A percentile compares a stretch with the other conserved stretches of the same genome.
These are phyloP conservation scores for Craterocephalus amniculus DNA, from an alignment of 2,797 vertebrate genomes.

Conservation along the genomic window DNA sequence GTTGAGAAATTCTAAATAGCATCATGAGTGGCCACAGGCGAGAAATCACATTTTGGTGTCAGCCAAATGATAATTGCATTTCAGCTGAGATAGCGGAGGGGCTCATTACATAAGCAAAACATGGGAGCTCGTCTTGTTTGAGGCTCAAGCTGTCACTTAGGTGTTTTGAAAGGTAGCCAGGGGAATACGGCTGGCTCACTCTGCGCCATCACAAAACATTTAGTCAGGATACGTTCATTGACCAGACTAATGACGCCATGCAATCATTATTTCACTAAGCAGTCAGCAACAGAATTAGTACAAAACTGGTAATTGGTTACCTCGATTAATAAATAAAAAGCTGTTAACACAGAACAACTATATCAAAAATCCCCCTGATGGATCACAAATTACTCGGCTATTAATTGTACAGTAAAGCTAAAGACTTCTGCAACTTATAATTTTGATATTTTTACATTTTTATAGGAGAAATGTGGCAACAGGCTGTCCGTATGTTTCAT, in stretches of 20 bases:
- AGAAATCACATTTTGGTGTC: constrained; percentile 69
- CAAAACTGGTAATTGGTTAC: background rate
- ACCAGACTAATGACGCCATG: constrained; percentile 19
- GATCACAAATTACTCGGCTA: too few species aligned
- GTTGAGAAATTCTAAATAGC: constrained; percentile 75
- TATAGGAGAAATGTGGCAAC: too few species aligned
- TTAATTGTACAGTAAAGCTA: too few species aligned
- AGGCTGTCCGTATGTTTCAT: too few species aligned
- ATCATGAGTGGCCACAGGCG: constrained; percentile 67
- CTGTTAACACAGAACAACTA: background rate
- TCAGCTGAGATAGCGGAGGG: constrained; percentile 38
- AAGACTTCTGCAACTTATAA: too few species aligned
- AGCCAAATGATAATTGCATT: constrained; percentile 74
- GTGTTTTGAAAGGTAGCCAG: constrained; percentile 58
- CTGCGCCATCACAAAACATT: constrained; percentile 22
- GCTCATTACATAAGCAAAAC: constrained; percentile 73
- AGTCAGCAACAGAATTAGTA: background rate
- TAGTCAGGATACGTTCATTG: constrained; percentile 27
- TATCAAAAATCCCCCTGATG: background rate
- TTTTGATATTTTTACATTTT: too few species aligned
- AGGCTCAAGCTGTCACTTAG: constrained; percentile 48
- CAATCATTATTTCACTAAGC: background rate
- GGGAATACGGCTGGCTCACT: constrained; percentile 25
- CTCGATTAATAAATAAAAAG: background rate
- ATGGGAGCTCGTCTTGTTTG: constrained; percentile 44